These are phyloP conservation scores for Lethocerus indicus DNA, from an alignment of 1,140 invertebrate genomes.

Conservation along the genomic window DNA sequence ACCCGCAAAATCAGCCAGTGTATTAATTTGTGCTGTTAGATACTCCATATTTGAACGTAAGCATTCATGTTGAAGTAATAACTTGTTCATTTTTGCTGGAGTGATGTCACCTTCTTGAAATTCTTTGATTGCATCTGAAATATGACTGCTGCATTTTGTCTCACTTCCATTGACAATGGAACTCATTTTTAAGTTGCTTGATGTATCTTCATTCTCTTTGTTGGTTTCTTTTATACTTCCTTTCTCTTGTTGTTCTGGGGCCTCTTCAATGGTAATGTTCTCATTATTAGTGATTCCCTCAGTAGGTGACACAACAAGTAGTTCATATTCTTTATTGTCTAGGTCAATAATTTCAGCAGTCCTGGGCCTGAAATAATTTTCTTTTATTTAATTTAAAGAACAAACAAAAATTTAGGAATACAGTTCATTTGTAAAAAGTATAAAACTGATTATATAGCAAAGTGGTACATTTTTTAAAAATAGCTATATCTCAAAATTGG, in stretches of 20 bases:
- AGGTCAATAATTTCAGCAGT: too few relatives aligned
- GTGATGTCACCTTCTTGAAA: not conserved
- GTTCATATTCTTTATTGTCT: too few relatives aligned
- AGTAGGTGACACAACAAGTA: too few relatives aligned
- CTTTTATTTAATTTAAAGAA: too few relatives aligned
- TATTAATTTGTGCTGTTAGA: conserved; percentile 10
- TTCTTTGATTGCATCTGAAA: not conserved
- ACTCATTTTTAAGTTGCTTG: not conserved
- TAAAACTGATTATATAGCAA: not conserved
- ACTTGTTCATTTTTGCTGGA: conserved; percentile 7
- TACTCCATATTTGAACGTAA: conserved; percentile 7
- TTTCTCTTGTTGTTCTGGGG: not conserved
- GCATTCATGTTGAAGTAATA: conserved; percentile 8
- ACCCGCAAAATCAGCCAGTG: conserved; percentile 11
- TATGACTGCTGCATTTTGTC: not conserved
- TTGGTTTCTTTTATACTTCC: not conserved
- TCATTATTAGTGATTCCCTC: too few relatives aligned
- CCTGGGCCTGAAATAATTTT: too few relatives aligned
- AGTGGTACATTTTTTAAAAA: not conserved
- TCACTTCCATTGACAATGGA: not conserved
- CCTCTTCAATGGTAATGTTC: not conserved
- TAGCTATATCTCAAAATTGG: not conserved
- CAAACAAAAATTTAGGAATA: too few relatives aligned
- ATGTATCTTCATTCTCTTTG: not conserved
- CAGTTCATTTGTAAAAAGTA: too few relatives aligned